Evolutionary conservation across 2,797 vertebrate genomes (phyloP), one percentile per base, ranked within the genome.

Genomic region (Mormyrus proboscirostris): DNA sequence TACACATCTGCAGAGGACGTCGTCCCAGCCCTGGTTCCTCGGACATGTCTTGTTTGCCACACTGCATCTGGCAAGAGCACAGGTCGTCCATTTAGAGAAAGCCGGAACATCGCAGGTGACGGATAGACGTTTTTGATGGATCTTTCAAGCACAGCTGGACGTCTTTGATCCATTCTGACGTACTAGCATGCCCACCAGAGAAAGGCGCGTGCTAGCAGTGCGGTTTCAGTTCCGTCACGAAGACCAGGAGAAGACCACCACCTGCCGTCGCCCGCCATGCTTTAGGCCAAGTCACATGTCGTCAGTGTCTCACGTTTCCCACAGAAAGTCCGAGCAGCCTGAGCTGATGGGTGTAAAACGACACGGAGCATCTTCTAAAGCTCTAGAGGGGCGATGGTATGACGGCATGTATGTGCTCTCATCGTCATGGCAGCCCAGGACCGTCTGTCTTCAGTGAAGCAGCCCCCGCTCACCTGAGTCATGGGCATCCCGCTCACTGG

Each of bases 1-100:
- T 89, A 97, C 94, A 93, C 97, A 97, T 93, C 94, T 96, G 94
- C 97, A 97, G 90, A 97, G 91, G 84, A 94, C 94, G 92, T 95
- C 94, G 92, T 95, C 96, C 97, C 97, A 97, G 87, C 95, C 91
- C 87, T 96, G 95, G 91, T 95, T 96, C 93, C 95, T 93, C 0
- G 97, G 96, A 90, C 97, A 97, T 19, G 97, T 97, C 93, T 95
- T 97, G 93, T 97, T 97, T 90, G 95, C 93, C 90, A 93, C 92
- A 2, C 96, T 96, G 93, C 97, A 97, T 88, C 97, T 97, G 93
- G 25, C 86, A 65, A 86, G 33, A 83, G 91, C 92, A 91, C 44
- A 41, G 83, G 55, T 41, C 12, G 90, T 92, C 91, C 90, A 69
- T 79, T 90, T 84, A 22, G 88, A 90, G 88, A 90, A 38, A 9